These are phyloP conservation scores for Dunckerocampus dactyliophorus DNA, from an alignment of 2,113 vertebrate species.

Conservation along the genomic window DNA sequence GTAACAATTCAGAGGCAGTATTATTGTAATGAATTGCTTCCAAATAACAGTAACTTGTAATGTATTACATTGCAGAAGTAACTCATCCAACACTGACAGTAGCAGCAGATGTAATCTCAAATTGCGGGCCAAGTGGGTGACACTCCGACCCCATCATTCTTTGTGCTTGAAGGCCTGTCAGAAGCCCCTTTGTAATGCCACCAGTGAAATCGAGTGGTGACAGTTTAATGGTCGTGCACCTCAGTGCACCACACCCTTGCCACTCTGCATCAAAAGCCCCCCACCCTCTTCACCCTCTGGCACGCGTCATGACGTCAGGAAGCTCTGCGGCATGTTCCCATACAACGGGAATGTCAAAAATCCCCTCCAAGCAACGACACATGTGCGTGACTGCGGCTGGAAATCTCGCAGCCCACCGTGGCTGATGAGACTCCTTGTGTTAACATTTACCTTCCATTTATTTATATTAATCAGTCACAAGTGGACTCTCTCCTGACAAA, in stretches of 20 bases:
- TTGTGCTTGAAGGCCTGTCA: slow-evolving; percentile 33
- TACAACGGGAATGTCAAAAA: slow-evolving; percentile 33
- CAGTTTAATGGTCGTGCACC: slow-evolving; percentile 54
- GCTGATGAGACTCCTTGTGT: slow-evolving; percentile 33
- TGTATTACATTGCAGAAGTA: background rate
- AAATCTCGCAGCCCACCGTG: slow-evolving; percentile 38
- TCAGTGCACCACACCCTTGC: slow-evolving; percentile 60
- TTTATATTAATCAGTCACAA: slow-evolving; percentile 67
- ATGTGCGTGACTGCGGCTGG: slow-evolving; percentile 54
- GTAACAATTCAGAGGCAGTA: too few relatives aligned
- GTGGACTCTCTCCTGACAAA: slow-evolving; percentile 9
- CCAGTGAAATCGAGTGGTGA: slow-evolving; percentile 62
- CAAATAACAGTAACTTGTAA: too few relatives aligned
- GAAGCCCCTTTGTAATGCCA: slow-evolving; percentile 42
- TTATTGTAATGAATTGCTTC: too few relatives aligned
- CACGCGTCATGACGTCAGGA: slow-evolving; percentile 55
- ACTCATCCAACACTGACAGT: slow-evolving; percentile 33
- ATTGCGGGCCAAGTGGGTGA: slow-evolving; percentile 42
- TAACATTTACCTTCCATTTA: slow-evolving; percentile 62
- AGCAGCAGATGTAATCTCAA: slow-evolving; percentile 44
- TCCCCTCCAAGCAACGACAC: slow-evolving; percentile 29
- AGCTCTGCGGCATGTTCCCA: slow-evolving; percentile 20
- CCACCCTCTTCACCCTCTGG: slow-evolving; percentile 36
- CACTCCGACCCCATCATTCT: slow-evolving; percentile 47
- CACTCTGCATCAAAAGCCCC: slow-evolving; percentile 54